phyloP scores from a whole-genome alignment of 2,113 vertebrate genomes.

The Mesembrinibis cayennensis region DNA sequence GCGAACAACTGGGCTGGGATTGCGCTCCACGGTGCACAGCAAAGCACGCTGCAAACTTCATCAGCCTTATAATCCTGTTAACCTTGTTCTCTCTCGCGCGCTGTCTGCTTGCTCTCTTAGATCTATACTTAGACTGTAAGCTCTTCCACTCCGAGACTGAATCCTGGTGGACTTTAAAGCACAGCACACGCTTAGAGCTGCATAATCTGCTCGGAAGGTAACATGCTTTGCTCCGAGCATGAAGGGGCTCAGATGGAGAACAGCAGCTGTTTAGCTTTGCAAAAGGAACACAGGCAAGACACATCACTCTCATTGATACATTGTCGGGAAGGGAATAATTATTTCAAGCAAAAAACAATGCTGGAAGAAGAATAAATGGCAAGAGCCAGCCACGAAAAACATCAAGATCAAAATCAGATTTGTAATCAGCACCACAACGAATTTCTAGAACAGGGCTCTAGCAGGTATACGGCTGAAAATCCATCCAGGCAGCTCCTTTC shows the following conservation, averaged over 20 bases:
- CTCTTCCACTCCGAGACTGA: neutral
- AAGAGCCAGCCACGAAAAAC: neutral
- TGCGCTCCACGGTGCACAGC: neutral
- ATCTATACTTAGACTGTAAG: neutral
- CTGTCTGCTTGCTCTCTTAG: neutral
- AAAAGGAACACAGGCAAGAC: neutral
- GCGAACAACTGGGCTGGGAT: fast-evolving
- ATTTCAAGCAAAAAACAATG: neutral
- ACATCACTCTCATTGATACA: fast-evolving
- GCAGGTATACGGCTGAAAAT: neutral
- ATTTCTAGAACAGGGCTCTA: neutral
- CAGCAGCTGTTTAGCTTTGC: neutral
- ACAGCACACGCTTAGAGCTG: neutral
- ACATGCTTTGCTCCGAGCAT: neutral
- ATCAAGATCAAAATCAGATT: neutral
- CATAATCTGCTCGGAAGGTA: neutral
- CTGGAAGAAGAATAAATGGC: neutral
- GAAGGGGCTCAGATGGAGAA: neutral
- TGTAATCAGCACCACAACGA: neutral
- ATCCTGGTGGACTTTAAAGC: neutral
- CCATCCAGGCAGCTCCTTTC: neutral
- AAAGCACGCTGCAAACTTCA: neutral
- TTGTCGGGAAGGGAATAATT: neutral
- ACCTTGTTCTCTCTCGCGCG: neutral
- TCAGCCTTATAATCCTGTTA: neutral